Base-by-base conservation (phyloP, 2,888 invertebrate genomes). In the Ectemnius lituratus region DNA sequence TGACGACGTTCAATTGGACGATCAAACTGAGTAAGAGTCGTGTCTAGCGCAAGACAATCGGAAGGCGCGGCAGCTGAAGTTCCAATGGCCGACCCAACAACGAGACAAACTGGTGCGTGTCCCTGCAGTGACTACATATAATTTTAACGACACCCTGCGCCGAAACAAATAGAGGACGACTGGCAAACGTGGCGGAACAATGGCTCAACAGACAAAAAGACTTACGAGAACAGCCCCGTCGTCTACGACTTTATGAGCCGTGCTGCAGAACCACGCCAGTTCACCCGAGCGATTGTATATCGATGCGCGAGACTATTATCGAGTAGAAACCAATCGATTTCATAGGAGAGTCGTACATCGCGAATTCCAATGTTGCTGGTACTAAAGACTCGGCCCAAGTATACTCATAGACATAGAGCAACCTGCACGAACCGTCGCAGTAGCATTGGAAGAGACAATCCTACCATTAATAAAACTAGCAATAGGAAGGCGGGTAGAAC, bases 221-320 rank as follows among this genome's bases (percentile, higher is more conserved):
- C 70, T 64, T 71, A 69, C 69, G 74, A 62, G 70, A 73, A 78
- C 82, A 80, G 80, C 79, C 81, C 82, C 81, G 83, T 75, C 62
- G 75, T 37, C 81, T 83, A 82, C 81, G 85, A 82, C 85, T 86
- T 85, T 84, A 86, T 84, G 83, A 85, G 80, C 67, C 81, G 62
- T 57, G 70, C 62, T 68, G 69, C 77, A 70, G 76, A 66, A 73
- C 61, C 80, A 72, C 78, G 79, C 78, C 79, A 76, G 73, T 76
- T 70, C 76, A 67, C 73, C 67, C 69, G 64, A 69, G 69, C 81
- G 85, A 85, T 85, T 83, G 84, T 82, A 83, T 83, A 84, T 85
- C 85, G 82, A 81, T 84, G 23, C 1, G 23, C 23, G 23, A 23
- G 23, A 23, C 23, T 23, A 23, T 23, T 23, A 37, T 37, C 37